Conservation (phyloP, 2,113 vertebrate genomes). For the Pantherophis guttatus region DNA sequence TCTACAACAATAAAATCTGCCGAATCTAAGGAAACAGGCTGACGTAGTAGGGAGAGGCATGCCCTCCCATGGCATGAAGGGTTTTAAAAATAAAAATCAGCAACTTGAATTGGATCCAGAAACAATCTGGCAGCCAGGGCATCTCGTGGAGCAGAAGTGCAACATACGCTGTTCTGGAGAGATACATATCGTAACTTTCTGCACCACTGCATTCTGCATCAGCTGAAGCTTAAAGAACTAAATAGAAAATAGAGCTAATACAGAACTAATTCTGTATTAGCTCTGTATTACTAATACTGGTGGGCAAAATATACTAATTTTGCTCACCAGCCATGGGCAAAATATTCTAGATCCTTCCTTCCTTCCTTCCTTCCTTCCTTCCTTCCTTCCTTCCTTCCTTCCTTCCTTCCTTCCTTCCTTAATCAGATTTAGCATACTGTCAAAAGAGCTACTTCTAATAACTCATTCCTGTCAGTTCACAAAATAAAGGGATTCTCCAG, state of each 20-base stretch:
- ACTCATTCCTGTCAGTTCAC: constrained; percentile 3
- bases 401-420: not conserved
- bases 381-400: not conserved
- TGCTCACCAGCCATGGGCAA: not conserved
- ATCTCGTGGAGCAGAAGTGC: too few relatives aligned
- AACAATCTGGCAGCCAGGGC: too few relatives aligned
- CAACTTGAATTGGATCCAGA: too few relatives aligned
- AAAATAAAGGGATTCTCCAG: not conserved
- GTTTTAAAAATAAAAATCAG: not conserved
- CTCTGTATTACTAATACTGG: too few relatives aligned
- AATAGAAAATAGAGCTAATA: constrained; percentile 5
- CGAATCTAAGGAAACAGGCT: not conserved
- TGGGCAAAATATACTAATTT: too few relatives aligned
- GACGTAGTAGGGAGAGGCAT: not conserved
- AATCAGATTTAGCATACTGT: constrained; percentile 16
- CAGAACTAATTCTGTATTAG: constrained; percentile 6
- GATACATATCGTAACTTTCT: not conserved
- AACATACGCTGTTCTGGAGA: too few relatives aligned
- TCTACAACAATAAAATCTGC: not conserved
- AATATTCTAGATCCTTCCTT: not conserved
- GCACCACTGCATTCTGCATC: not conserved
- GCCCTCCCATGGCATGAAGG: not conserved
- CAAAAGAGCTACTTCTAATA: constrained; percentile 1
- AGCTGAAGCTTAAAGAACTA: not conserved
- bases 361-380: not conserved